Evolutionary conservation across 2,113 vertebrate species (phyloP), one percentile per base, ranked within the genome.

Genomic region (Aspiorhynchus laticeps): DNA sequence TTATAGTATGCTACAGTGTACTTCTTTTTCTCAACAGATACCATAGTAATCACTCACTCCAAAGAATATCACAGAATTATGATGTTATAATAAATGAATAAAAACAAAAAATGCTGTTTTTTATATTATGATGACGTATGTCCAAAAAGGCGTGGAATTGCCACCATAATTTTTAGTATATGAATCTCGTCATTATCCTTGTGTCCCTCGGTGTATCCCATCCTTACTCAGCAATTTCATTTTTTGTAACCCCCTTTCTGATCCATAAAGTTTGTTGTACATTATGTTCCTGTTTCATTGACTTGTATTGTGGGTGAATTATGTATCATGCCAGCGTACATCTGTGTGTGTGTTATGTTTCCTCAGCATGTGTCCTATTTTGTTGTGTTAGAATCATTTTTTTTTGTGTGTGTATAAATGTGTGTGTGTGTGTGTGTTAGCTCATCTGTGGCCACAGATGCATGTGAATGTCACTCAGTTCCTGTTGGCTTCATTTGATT

Each of bases 401-500:
- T 78, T 74, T 81, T 65, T 81, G 80, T 83, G 26, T 83, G 48
- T 78, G 28, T 31, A 21, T 31, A 1, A 53, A 33, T 85, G 69
- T 61, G 51, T 21, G 69, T 61, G 51, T 21, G 69, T 61, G 53
- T 83, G 73, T 75, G 56, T 74, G 84, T 85, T 84, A 48, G 80
- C 59, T 87, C 80, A 89, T 36, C 43, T 79, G 76, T 38, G 81
- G 76, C 65, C 59, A 69, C 83, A 69, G 80, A 87, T 88, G 86
- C 81, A 83, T 87, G 67, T 73, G 86, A 77, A 81, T 86, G 86
- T 85, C 59, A 67, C 86, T 87, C 53, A 67, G 83, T 85, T 85
- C 67, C 75, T 79, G 84, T 87, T 85, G 85, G 83, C 85, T 90
- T 85, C 46, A 78, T 87, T 88, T 87, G 85, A 87, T 88, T 88